Conservation (phyloP, 1,140 invertebrate genomes). For the Drosophila pectinifera region DNA sequence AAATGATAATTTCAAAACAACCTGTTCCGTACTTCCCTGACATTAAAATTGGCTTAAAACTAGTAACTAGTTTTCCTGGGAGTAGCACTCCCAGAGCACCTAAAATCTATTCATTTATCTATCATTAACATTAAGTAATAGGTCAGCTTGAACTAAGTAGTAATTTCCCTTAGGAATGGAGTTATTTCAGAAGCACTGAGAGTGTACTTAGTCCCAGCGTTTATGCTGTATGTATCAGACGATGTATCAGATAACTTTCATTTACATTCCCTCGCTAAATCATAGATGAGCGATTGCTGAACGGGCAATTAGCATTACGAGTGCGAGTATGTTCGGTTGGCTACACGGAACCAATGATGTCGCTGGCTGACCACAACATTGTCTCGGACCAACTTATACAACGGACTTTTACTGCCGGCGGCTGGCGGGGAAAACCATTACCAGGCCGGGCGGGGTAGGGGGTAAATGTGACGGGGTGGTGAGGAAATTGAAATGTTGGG, state of each 20-base stretch:
- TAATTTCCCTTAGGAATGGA: not conserved
- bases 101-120: not conserved
- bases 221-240: not conserved
- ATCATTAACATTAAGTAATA: no score
- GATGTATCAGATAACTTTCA: slow-evolving; percentile 31
- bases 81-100: not conserved
- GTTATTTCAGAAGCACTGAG: not conserved
- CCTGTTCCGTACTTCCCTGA: no score
- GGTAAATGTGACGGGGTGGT: not conserved
- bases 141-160: not conserved
- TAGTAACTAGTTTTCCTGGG: not conserved
- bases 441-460: not conserved
- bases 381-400: slow-evolving; percentile 61
- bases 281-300: slow-evolving; percentile 39
- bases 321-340: slow-evolving; percentile 27
- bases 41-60: not conserved
- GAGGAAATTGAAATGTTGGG: slow-evolving; percentile 60
- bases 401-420: slow-evolving; percentile 67
- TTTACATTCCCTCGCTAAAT: slow-evolving; percentile 53
- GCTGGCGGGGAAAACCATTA: slow-evolving; percentile 56
- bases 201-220: not conserved
- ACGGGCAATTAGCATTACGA: slow-evolving; percentile 63
- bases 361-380: slow-evolving; percentile 58
- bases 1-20: no score
- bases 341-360: slow-evolving; percentile 75